These are phyloP conservation scores for Anabacerthia variegaticeps DNA, from an alignment of 2,797 vertebrate genomes.

Conservation along the genomic window DNA sequence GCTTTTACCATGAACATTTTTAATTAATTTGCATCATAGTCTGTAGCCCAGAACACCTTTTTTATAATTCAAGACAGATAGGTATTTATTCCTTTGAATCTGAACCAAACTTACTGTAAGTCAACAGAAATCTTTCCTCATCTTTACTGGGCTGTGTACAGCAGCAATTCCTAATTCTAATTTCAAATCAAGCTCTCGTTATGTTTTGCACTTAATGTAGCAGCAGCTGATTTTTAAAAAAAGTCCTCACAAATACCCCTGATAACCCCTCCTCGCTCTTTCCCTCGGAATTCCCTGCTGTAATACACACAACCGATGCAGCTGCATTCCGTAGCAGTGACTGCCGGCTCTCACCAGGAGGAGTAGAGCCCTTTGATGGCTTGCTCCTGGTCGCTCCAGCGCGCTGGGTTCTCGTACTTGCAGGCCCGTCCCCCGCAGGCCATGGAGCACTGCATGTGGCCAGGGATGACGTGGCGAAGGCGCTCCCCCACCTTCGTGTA, in stretches of 20 bases:
- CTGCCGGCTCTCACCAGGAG: conserved; percentile 84
- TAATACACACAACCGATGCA: background rate
- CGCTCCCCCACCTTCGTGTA: conserved; percentile 96
- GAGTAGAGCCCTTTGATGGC: conserved; percentile 94
- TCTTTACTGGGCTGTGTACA: background rate
- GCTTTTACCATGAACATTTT: background rate
- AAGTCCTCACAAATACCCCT: too few relatives aligned
- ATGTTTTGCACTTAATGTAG: background rate
- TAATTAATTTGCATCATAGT: background rate
- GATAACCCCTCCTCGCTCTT: too few relatives aligned
- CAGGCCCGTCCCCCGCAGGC: conserved; percentile 93
- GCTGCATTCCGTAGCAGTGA: background rate
- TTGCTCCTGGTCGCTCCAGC: conserved; percentile 92
- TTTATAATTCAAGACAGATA: background rate
- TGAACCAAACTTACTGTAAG: background rate
- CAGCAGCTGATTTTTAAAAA: background rate
- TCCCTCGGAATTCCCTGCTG: background rate
- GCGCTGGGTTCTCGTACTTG: conserved; percentile 96
- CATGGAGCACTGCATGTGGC: conserved; percentile 97
- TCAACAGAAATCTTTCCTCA: background rate
- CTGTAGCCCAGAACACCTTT: background rate
- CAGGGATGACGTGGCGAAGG: conserved; percentile 92
- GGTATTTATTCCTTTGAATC: background rate
- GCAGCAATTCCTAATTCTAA: background rate
- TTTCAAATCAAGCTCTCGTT: background rate